Evolutionary conservation across 2,113 vertebrate genomes (phyloP).

Genomic region (Microcebus murinus): DNA sequence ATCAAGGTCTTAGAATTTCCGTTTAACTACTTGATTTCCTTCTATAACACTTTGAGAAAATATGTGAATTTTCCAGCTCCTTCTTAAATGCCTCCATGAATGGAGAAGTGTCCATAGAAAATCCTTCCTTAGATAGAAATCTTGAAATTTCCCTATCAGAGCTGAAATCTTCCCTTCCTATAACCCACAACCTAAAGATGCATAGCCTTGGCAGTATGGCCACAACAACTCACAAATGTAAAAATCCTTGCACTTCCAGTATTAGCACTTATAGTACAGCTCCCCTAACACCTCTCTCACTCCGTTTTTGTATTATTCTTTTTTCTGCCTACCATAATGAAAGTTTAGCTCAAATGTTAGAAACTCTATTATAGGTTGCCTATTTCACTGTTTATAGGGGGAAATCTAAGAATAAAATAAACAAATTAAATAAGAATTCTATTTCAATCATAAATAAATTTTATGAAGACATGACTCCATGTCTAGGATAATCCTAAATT

Average conservation of each 20-base stretch:
- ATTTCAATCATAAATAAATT: conserved; percentile 60
- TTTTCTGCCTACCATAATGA: conserved; percentile 4
- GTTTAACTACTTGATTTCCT: conserved; percentile 14
- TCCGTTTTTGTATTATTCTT: background rate
- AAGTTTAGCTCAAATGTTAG: conserved; percentile 28
- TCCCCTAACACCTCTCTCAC: background rate
- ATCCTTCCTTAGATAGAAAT: background rate
- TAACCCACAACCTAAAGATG: background rate
- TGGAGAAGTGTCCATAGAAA: background rate
- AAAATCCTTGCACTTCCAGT: background rate
- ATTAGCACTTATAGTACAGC: background rate
- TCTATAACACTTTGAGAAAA: background rate
- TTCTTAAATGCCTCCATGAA: background rate
- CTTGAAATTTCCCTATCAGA: background rate
- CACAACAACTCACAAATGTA: conserved; percentile 40
- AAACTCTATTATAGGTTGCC: background rate
- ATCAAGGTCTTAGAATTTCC: conserved; percentile 31
- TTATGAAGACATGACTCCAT: background rate
- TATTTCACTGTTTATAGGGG: conserved; percentile 43
- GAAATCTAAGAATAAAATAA: conserved; percentile 71
- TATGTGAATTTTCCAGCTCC: background rate
- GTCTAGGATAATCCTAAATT: conserved; percentile 38
- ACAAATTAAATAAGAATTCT: conserved; percentile 46
- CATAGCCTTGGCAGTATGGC: background rate
- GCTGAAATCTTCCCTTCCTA: background rate